Conservation (phyloP, 2,113 vertebrate species). For the Mustela lutreola region DNA sequence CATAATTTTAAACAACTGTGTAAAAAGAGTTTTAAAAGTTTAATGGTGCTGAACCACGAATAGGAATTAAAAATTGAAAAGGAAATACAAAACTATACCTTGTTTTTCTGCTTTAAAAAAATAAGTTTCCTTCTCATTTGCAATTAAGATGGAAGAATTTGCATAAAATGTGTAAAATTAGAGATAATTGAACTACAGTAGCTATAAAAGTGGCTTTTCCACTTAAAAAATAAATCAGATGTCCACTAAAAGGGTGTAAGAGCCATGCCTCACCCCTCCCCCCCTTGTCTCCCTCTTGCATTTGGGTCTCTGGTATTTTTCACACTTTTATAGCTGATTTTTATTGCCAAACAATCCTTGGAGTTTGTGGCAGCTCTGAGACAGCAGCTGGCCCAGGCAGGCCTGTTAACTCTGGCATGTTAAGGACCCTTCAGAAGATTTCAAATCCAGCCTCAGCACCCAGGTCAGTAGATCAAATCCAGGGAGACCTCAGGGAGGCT, state of each 20-base stretch:
- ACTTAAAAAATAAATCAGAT: slow-evolving; percentile 90
- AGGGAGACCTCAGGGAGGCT: slow-evolving; percentile 71
- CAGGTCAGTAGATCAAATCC: slow-evolving; percentile 82
- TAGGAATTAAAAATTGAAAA: slow-evolving; percentile 88
- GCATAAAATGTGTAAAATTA: slow-evolving; percentile 91
- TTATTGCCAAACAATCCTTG: slow-evolving; percentile 88
- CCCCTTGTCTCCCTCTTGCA: slow-evolving; percentile 79
- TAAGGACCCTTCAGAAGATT: slow-evolving; percentile 85
- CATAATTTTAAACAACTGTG: slow-evolving; percentile 84
- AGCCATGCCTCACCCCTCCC: slow-evolving; percentile 68
- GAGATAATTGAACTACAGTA: slow-evolving; percentile 91
- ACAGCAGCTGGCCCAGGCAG: slow-evolving; percentile 83
- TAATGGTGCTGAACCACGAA: slow-evolving; percentile 85
- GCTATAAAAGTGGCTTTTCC: slow-evolving; percentile 88
- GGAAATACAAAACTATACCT: slow-evolving; percentile 87
- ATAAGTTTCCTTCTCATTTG: slow-evolving; percentile 89
- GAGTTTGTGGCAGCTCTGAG: slow-evolving; percentile 85
- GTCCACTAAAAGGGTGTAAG: slow-evolving; percentile 88
- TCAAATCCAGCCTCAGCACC: slow-evolving; percentile 78
- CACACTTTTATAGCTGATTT: slow-evolving; percentile 88
- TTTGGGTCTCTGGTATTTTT: slow-evolving; percentile 87
- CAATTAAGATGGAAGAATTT: slow-evolving; percentile 90
- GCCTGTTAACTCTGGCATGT: slow-evolving; percentile 83
- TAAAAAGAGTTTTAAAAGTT: slow-evolving; percentile 88
- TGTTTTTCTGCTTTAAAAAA: slow-evolving; percentile 90